Evolutionary conservation across 35 echinoderm and acorn worm genomes (phyloP).

Genomic region (Stichopus chloronotus): DNA sequence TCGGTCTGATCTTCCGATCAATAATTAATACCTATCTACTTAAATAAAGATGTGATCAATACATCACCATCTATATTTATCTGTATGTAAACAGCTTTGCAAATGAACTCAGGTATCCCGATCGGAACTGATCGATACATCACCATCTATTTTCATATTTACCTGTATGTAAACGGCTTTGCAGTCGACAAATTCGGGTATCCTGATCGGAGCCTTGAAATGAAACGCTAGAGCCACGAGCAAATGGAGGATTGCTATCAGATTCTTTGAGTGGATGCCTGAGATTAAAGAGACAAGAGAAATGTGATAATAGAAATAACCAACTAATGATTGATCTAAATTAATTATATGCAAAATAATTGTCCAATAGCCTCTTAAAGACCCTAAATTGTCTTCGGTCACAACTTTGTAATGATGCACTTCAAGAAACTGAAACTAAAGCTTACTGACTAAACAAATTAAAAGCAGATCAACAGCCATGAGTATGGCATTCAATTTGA

Average conservation of each 20-base stretch:
- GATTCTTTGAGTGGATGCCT: constrained; percentile 96
- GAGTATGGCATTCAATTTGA: no score
- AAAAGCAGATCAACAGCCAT: no score
- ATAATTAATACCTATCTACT: no score
- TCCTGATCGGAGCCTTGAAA: constrained; percentile 99
- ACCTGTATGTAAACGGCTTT: constrained; percentile 94
- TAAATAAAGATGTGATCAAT: no score
- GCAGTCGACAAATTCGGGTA: constrained; percentile 86
- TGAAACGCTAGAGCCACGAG: constrained; percentile 94
- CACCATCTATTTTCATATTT: not conserved
- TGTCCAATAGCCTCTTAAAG: not conserved
- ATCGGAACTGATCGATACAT: no score
- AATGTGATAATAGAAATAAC: not conserved
- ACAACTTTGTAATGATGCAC: not conserved
- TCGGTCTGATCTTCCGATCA: no score
- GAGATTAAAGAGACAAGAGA: constrained; percentile 12
- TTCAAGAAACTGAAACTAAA: no score
- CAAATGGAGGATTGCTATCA: constrained; percentile 96
- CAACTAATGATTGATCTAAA: no score
- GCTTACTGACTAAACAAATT: no score
- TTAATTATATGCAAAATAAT: no score
- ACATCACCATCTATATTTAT: constrained; percentile 20
- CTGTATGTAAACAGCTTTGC: constrained; percentile 86
- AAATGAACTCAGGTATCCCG: constrained; percentile 76
- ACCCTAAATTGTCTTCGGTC: not conserved